These are phyloP conservation scores for Eupeodes luniger DNA, from an alignment of 2,888 invertebrate genomes.

Conservation along the genomic window DNA sequence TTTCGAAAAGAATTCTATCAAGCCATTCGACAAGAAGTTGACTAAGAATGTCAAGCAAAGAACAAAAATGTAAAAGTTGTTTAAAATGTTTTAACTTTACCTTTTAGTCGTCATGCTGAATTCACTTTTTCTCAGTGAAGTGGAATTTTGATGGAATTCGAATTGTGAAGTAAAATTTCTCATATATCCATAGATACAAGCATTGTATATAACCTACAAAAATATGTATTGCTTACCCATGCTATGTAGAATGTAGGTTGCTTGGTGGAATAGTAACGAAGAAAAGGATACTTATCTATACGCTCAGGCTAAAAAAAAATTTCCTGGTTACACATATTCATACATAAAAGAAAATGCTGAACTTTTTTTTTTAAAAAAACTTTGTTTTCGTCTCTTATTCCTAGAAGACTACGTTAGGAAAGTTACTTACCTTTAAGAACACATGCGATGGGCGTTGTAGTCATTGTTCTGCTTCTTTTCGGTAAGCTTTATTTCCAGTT, in stretches of 20 bases:
- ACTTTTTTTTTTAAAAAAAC: constrained; percentile 18
- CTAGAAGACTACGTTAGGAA: constrained; percentile 43
- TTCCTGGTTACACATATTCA: constrained; percentile 13
- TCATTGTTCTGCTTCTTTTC: constrained; percentile 24
- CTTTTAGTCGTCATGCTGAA: constrained; percentile 36
- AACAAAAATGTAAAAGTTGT: constrained; percentile 25
- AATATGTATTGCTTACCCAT: background rate
- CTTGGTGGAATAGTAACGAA: background rate
- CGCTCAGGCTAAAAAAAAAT: constrained; percentile 9
- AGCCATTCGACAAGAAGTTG: background rate
- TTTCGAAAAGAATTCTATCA: constrained; percentile 20
- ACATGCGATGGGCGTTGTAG: constrained; percentile 41
- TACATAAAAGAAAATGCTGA: constrained; percentile 37
- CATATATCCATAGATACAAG: background rate
- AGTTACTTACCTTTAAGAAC: constrained; percentile 43
- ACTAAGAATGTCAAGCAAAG: constrained; percentile 37
- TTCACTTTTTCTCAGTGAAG: constrained; percentile 44
- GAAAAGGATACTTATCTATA: background rate
- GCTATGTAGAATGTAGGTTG: constrained; percentile 2
- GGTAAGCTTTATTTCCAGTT: background rate
- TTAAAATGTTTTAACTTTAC: constrained; percentile 43
- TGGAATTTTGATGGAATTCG: constrained; percentile 47
- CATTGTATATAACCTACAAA: background rate
- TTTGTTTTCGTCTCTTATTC: constrained; percentile 30
- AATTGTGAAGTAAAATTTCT: constrained; percentile 30